Percentiles rank a stretch among this genome's conserved stretches.
These are phyloP conservation scores for Tuta absoluta DNA, from an alignment of 2,888 invertebrate species.

Conservation along the genomic window DNA sequence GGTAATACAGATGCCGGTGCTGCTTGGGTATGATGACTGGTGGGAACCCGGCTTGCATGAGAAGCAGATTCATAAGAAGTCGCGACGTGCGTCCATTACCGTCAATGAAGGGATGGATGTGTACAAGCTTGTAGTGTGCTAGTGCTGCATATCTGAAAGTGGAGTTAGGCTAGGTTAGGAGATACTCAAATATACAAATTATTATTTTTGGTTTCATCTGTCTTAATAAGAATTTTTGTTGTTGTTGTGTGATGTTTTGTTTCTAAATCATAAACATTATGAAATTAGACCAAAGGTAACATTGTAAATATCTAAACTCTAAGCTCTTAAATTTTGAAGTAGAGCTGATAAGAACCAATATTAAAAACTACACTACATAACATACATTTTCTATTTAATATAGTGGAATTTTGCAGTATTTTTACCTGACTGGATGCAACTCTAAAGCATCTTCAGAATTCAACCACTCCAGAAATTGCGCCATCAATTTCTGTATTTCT, in stretches of 20 bases:
- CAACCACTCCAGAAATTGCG: constrained; percentile 94
- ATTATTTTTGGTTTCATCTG: no score
- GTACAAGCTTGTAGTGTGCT: constrained; percentile 97
- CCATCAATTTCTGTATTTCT: constrained; percentile 90
- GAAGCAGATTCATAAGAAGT: constrained; percentile 96
- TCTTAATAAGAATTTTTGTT: no score
- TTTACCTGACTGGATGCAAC: constrained; percentile 91
- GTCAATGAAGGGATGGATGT: constrained; percentile 98
- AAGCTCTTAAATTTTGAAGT: no score
- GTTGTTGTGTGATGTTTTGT: no score
- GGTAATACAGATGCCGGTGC: constrained; percentile 91
- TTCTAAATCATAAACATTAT: no score
- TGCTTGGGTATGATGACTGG: constrained; percentile 97
- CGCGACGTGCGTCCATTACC: constrained; percentile 98
- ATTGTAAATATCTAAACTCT: no score
- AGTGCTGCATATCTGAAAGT: constrained; percentile 91
- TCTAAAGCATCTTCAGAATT: constrained; percentile 92
- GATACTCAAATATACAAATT: background rate
- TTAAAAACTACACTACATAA: no score
- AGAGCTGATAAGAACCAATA: no score
- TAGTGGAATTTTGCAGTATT: background rate
- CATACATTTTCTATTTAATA: no score
- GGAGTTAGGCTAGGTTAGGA: background rate
- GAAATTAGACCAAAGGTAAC: no score
- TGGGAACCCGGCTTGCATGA: constrained; percentile 97